Evolutionary conservation across 2,888 invertebrate species (phyloP).

Genomic region (Leuctra nigra): DNA sequence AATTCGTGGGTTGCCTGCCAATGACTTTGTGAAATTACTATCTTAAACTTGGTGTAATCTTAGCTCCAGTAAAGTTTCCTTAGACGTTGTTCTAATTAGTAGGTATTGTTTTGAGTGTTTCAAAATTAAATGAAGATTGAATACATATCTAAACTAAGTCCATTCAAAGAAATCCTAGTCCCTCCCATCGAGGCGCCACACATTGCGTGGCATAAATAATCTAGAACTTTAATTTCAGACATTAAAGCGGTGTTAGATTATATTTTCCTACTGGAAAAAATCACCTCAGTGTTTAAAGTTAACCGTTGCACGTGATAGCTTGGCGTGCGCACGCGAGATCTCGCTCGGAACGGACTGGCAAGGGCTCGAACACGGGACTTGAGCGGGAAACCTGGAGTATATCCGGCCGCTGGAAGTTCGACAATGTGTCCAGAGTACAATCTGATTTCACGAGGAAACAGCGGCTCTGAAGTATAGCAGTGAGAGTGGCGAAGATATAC

Average conservation of each 20-base stretch:
- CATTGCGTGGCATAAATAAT: constrained; percentile 7
- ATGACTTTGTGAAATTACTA: too few relatives aligned
- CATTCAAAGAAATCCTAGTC: background rate
- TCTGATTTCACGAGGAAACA: too few relatives aligned
- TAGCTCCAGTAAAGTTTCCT: background rate
- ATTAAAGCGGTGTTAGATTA: constrained; percentile 14
- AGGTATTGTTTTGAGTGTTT: background rate
- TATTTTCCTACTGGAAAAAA: constrained; percentile 3
- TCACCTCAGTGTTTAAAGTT: constrained; percentile 11
- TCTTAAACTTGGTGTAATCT: too few relatives aligned
- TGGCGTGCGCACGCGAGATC: constrained; percentile 10
- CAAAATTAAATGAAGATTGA: background rate
- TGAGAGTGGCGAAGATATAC: too few relatives aligned
- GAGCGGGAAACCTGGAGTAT: constrained; percentile 15
- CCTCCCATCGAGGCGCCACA: background rate
- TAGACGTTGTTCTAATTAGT: background rate
- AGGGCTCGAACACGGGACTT: constrained; percentile 11
- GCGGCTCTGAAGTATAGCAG: too few relatives aligned
- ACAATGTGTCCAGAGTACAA: constrained; percentile 6
- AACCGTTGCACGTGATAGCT: constrained; percentile 12
- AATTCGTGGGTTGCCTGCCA: too few relatives aligned
- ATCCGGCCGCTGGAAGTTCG: constrained; percentile 9
- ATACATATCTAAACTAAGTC: too few relatives aligned
- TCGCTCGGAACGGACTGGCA: constrained; percentile 8
- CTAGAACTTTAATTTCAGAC: constrained; percentile 10